A percentile compares a stretch with the other conserved stretches of the same genome.
These are phyloP conservation scores for Mesembrinibis cayennensis DNA, from an alignment of 2,113 vertebrate species.

Conservation along the genomic window DNA sequence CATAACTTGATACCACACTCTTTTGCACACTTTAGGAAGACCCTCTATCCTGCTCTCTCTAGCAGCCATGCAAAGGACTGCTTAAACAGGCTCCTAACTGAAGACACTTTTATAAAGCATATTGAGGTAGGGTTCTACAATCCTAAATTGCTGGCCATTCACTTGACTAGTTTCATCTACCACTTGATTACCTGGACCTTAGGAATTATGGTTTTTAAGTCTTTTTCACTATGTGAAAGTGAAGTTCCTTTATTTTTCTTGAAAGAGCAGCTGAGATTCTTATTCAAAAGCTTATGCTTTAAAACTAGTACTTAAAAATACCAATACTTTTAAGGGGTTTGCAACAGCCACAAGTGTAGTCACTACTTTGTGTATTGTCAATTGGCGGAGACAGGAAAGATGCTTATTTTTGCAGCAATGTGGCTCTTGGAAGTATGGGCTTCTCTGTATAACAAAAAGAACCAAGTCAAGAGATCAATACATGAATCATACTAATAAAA, in stretches of 20 bases:
- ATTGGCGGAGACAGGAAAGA: not conserved
- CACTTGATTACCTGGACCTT: not conserved
- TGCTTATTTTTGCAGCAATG: not conserved
- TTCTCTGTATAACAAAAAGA: not conserved
- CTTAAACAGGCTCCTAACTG: not conserved
- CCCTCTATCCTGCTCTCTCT: accelerated
- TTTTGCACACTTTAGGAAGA: not conserved
- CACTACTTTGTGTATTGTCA: not conserved
- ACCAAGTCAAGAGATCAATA: constrained; percentile 20
- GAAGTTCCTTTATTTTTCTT: not conserved
- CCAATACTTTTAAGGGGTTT: not conserved
- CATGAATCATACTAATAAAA: not conserved
- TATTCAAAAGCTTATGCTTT: not conserved
- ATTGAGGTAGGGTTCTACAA: not conserved
- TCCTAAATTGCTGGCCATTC: not conserved
- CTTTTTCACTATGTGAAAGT: not conserved
- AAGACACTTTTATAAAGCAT: not conserved
- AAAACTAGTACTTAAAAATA: not conserved
- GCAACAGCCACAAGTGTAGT: not conserved
- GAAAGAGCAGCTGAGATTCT: not conserved
- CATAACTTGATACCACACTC: accelerated
- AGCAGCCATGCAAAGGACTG: not conserved
- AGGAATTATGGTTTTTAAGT: not conserved
- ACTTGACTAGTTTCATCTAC: not conserved
- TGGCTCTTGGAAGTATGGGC: not conserved